Evolutionary conservation across 2,888 invertebrate species (phyloP).

Genomic region (Oscheius sp.): DNA sequence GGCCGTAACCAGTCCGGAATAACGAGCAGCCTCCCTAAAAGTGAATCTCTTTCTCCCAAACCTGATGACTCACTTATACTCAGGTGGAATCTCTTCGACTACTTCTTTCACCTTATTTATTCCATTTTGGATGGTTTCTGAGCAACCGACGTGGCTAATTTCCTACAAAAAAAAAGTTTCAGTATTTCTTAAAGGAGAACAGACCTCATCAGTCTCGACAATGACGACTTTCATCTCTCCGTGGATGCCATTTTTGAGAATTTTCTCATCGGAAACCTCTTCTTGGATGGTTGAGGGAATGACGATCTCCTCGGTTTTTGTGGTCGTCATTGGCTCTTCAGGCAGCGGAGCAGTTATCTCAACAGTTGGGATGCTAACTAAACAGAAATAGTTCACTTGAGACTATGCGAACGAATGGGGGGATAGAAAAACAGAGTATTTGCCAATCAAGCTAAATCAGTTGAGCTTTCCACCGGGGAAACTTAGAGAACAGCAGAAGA

Average conservation of each 20-base stretch:
- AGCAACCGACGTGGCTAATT: background rate
- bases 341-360: background rate
- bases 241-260: background rate
- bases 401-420: too few relatives aligned
- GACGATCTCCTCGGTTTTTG: slow-evolving; percentile 3
- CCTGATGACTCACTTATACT: slow-evolving; percentile 19
- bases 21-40: slow-evolving; percentile 30
- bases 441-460: too few relatives aligned
- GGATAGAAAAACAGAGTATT: too few relatives aligned
- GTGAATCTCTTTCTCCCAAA: background rate
- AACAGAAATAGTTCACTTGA: too few relatives aligned
- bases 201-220: slow-evolving; percentile 12
- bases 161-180: slow-evolving; percentile 5
- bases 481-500: too few relatives aligned
- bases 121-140: background rate
- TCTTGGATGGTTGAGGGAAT: slow-evolving; percentile 4
- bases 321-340: background rate
- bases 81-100: slow-evolving; percentile 25
- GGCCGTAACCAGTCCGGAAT: slow-evolving; percentile 27
- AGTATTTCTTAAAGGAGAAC: background rate
- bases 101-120: slow-evolving; percentile 14
- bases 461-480: too few relatives aligned
- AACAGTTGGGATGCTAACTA: slow-evolving; percentile 3
- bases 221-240: background rate
- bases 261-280: background rate